phyloP scores from a whole-genome alignment of 2,797 vertebrate genomes.

The Eupleurogrammus muticus region DNA sequence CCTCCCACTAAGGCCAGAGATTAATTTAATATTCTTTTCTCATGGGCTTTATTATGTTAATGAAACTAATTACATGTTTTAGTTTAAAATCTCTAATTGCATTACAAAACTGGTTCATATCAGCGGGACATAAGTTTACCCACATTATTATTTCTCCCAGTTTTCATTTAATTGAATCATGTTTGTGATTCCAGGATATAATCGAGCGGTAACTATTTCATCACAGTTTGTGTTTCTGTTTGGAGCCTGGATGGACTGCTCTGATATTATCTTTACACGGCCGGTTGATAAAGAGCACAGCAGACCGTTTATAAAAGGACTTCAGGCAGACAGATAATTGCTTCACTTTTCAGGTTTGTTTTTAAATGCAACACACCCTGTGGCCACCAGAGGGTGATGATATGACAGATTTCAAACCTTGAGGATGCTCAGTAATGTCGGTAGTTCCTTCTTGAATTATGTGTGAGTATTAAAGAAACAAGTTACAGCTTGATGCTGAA shows the following conservation, averaged over 20 bases:
- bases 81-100: too few relatives aligned
- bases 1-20: background rate
- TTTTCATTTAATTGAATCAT: constrained; percentile 4
- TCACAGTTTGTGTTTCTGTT: constrained; percentile 15
- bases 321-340: background rate
- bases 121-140: constrained; percentile 5
- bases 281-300: background rate
- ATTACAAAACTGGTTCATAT: background rate
- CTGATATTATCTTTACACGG: constrained; percentile 22
- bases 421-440: too few relatives aligned
- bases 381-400: constrained; percentile 71
- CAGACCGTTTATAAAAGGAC: constrained; percentile 12
- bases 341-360: constrained; percentile 1
- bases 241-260: constrained; percentile 9
- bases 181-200: constrained; percentile 24
- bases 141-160: background rate
- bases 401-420: constrained; percentile 2
- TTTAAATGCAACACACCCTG: constrained; percentile 11
- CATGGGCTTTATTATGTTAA: background rate
- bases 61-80: too few relatives aligned
- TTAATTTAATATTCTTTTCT: background rate
- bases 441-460: too few relatives aligned
- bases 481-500: background rate
- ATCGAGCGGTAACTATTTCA: constrained; percentile 29
- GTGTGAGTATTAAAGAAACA: background rate